Evolutionary conservation across 1,140 invertebrate genomes (phyloP).

Genomic region (Artemia franciscana): DNA sequence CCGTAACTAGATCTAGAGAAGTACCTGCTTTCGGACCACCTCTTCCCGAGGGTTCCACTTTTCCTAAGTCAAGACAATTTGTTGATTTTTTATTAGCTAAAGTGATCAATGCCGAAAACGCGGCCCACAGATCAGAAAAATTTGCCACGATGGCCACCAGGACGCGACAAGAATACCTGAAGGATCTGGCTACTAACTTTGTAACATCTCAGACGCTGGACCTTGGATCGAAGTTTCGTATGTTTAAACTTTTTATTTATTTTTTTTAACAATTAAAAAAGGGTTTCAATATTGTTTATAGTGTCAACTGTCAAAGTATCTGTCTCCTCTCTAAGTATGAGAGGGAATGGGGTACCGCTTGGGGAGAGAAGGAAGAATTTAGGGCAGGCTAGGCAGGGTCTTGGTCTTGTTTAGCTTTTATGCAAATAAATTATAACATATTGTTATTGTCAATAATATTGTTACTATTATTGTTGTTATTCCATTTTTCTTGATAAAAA

Average conservation of each 20-base stretch:
- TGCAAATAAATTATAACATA: too few relatives aligned
- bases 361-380: too few relatives aligned
- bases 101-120: conserved; percentile 94
- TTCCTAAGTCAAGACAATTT: conserved; percentile 68
- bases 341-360: too few relatives aligned
- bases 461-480: too few relatives aligned
- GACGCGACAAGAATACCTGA: conserved; percentile 84
- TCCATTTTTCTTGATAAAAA: too few relatives aligned
- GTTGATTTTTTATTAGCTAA: conserved; percentile 82
- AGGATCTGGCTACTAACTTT: conserved; percentile 68
- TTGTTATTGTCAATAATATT: too few relatives aligned
- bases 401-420: too few relatives aligned
- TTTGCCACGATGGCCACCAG: conserved; percentile 91
- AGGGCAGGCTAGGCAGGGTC: too few relatives aligned
- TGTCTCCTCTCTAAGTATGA: too few relatives aligned
- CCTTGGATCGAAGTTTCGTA: conserved; percentile 69
- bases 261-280: neutral
- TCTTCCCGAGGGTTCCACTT: conserved; percentile 54
- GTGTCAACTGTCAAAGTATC: too few relatives aligned
- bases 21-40: conserved; percentile 87
- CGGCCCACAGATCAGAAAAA: conserved; percentile 81
- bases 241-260: conserved; percentile 21
- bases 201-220: conserved; percentile 55
- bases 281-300: too few relatives aligned
- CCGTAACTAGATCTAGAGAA: conserved; percentile 79